Conservation (phyloP, 2,888 invertebrate species). For the Rutpela maculata region DNA sequence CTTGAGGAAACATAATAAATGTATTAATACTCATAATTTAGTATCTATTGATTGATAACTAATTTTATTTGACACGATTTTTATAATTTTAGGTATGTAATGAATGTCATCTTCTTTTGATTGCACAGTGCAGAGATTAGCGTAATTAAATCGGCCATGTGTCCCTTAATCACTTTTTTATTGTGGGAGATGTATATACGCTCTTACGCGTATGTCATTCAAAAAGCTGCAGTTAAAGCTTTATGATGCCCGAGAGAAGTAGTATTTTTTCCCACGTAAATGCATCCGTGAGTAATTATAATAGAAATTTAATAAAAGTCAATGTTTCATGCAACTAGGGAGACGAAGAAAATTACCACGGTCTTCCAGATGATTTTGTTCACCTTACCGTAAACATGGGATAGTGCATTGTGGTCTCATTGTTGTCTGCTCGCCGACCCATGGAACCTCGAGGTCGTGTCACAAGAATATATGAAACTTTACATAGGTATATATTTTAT, state of each 20-base stretch:
- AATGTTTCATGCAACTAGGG: slow-evolving; percentile 31
- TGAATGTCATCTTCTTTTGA: too few species aligned
- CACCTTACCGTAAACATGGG: slow-evolving; percentile 60
- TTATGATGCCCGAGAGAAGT: not conserved
- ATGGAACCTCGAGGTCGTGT: slow-evolving; percentile 60
- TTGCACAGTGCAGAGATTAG: too few species aligned
- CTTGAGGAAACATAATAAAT: too few species aligned
- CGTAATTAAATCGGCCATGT: too few species aligned
- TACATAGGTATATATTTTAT: slow-evolving; percentile 16
- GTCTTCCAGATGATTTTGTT: slow-evolving; percentile 57
- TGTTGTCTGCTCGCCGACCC: slow-evolving; percentile 69
- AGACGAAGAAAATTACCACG: slow-evolving; percentile 51
- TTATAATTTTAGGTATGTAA: too few species aligned
- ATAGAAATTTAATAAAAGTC: slow-evolving; percentile 40
- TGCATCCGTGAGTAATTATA: slow-evolving; percentile 40
- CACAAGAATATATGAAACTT: slow-evolving; percentile 31
- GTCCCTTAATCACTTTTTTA: too few species aligned
- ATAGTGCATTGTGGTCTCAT: slow-evolving; percentile 60
- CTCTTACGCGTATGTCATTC: not conserved
- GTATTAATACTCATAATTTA: too few species aligned
- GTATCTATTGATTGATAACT: too few species aligned
- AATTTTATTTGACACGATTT: too few species aligned
- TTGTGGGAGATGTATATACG: too few species aligned
- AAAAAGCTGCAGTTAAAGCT: not conserved
- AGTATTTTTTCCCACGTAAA: slow-evolving; percentile 36